Base-by-base conservation (phyloP, 2,113 vertebrate genomes). In the Passer montanus region DNA sequence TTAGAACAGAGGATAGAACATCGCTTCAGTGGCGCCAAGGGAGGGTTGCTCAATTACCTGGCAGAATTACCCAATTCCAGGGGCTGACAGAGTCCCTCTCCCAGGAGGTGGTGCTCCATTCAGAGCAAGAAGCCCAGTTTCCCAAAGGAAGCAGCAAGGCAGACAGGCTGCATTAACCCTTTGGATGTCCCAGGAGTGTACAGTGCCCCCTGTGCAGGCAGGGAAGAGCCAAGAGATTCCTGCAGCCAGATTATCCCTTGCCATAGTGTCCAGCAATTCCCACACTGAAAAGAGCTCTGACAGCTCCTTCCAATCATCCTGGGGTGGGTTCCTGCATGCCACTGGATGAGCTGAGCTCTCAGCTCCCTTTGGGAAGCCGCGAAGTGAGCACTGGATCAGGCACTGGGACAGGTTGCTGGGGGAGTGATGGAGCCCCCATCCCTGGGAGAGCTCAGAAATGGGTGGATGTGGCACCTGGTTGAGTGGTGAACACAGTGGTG, bases 361-460 rank as follows among this genome's bases (percentile, higher is more conserved):
- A 16, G 53, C 37, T 55, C 27, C 70, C 50, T 64, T 72, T 43
- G 58, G 64, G 63, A 70, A 59, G 52, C 6, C 47, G 75, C 22
- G 28, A 2, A 69, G 20, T 0, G 18, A 58, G 60, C 23, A 1
- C 8, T 56, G 30, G 16, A 2, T 47, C 67, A 53, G 52, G 13
- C 26, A 20, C 0, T 53, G 84, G 64, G 33, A 39, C 13, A 30
- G 41, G n/a, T 56, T 55, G n/a, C 39, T 23, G 1, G 41, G 24
- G n/a, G 15, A n/a, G n/a, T 11, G 47, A 15, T 39, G 63, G 37
- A 52, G 23, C 20, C 24, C 21, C 24, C n/a, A n/a, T 41, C 66
- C n/a, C n/a, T 63, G n/a, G 28, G 30, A 47, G 21, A 3, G 58
- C 14, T 8, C n/a, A 30, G 3, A 30, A 41, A 8, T 0, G 0